Percentiles rank a stretch among this genome's conserved stretches.
phyloP scores from a whole-genome alignment of 2,888 invertebrate species.

The Coenonympha arcania region DNA sequence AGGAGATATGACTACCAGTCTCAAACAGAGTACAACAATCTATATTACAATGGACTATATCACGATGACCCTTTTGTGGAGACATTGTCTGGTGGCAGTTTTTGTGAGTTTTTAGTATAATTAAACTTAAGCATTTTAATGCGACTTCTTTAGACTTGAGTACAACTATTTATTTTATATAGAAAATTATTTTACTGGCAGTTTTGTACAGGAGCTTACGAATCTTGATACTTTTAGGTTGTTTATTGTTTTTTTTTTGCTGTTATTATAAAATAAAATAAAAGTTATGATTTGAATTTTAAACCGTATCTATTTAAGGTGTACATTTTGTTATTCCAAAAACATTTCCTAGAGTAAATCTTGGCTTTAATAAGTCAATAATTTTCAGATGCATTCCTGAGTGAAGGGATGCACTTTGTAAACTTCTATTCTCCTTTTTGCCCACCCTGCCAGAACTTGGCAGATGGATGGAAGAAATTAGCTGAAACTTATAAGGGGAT shows the following conservation, averaged over 20 bases:
- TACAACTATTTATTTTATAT: no score
- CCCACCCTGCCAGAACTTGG: constrained; percentile 87
- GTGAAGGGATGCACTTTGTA: constrained; percentile 84
- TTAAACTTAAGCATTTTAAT: no score
- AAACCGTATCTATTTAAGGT: no score
- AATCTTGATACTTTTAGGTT: no score
- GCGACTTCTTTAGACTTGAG: no score
- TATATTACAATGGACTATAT: constrained; percentile 90
- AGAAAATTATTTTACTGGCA: no score
- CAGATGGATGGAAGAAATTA: constrained; percentile 86
- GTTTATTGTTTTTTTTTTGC: no score
- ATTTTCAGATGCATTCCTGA: constrained; percentile 67
- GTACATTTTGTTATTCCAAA: no score
- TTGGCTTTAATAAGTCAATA: constrained; percentile 66
- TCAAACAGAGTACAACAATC: constrained; percentile 81
- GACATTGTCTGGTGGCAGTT: constrained; percentile 82
- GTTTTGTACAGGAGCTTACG: no score
- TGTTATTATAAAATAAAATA: no score
- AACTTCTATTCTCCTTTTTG: constrained; percentile 92
- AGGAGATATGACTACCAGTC: constrained; percentile 75
- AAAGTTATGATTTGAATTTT: no score
- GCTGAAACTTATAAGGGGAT: constrained; percentile 85
- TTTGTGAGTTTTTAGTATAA: constrained; percentile 79
- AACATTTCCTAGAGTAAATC: constrained; percentile 81
- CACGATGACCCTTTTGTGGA: constrained; percentile 88